Evolutionary conservation across 2,797 vertebrate genomes (phyloP).

Genomic region (Cossypha caffra): DNA sequence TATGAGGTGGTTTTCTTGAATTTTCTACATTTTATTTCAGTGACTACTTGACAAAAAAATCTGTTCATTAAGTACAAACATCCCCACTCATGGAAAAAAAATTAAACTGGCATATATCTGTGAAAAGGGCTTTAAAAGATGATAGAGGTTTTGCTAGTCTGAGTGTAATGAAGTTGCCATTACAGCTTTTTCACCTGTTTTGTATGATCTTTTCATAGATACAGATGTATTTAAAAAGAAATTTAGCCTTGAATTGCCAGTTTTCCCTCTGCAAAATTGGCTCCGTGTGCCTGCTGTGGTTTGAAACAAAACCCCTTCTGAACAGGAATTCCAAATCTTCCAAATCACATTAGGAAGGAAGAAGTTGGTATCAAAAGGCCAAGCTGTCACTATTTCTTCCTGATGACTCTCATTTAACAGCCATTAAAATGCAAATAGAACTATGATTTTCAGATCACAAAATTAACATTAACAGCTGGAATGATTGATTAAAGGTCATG

Average conservation of each 20-base stretch:
- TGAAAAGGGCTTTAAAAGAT: constrained; percentile 53
- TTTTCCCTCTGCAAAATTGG: constrained; percentile 70
- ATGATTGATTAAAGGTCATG: constrained; percentile 86
- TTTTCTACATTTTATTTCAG: neutral
- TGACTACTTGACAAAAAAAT: constrained; percentile 42
- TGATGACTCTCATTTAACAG: constrained; percentile 84
- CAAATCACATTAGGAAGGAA: constrained; percentile 77
- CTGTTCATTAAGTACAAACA: constrained; percentile 33
- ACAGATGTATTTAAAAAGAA: constrained; percentile 55
- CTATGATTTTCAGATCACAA: constrained; percentile 86
- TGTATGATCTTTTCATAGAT: constrained; percentile 63
- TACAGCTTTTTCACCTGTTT: constrained; percentile 48
- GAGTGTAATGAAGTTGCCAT: constrained; percentile 45
- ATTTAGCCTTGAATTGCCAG: constrained; percentile 72
- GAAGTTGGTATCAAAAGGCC: constrained; percentile 80
- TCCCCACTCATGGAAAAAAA: constrained; percentile 14
- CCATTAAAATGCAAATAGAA: constrained; percentile 88
- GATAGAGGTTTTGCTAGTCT: neutral
- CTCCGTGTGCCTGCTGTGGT: constrained; percentile 65
- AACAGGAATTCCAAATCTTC: constrained; percentile 69
- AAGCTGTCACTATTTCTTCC: constrained; percentile 83
- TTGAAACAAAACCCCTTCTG: constrained; percentile 73
- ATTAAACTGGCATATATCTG: constrained; percentile 33
- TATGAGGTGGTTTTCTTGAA: neutral
- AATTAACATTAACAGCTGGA: constrained; percentile 85